These are phyloP conservation scores for Rhorus exstirpatorius DNA, from an alignment of 2,888 invertebrate genomes.

Conservation along the genomic window DNA sequence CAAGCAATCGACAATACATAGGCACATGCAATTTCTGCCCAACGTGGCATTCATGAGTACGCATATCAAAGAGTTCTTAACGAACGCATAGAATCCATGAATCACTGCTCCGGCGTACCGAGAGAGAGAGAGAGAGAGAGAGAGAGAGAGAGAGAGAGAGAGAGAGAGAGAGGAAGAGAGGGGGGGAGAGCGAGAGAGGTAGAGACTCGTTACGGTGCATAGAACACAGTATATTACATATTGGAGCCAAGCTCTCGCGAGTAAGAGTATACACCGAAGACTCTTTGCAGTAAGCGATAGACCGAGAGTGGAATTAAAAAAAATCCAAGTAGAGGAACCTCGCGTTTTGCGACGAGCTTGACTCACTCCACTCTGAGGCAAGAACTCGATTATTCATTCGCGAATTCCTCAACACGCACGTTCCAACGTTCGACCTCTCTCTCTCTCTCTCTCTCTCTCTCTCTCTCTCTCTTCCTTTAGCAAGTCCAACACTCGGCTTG, in stretches of 20 bases:
- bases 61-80: slow-evolving; percentile 38
- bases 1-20: too few relatives aligned
- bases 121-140: slow-evolving; percentile 7
- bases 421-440: slow-evolving; percentile 39
- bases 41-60: neutral
- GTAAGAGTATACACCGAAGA: neutral
- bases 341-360: slow-evolving; percentile 67
- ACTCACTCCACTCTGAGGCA: slow-evolving; percentile 76
- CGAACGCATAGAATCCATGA: slow-evolving; percentile 79
- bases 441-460: slow-evolving; percentile 12
- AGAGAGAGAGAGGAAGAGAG: too few relatives aligned
- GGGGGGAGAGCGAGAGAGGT: slow-evolving; percentile 5
- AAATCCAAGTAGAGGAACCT: slow-evolving; percentile 43
- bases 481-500: slow-evolving; percentile 47
- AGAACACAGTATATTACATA: neutral
- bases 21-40: too few relatives aligned
- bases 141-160: too few relatives aligned
- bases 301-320: slow-evolving; percentile 38
- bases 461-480: slow-evolving; percentile 8
- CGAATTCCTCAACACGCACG: slow-evolving; percentile 73
- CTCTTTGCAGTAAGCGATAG: slow-evolving; percentile 5
- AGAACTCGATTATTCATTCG: slow-evolving; percentile 80
- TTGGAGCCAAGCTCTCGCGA: slow-evolving; percentile 8
- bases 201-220: neutral
- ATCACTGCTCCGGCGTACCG: slow-evolving; percentile 69